Evolutionary conservation across 2,113 vertebrate genomes (phyloP).

Genomic region (Lepus timidus): DNA sequence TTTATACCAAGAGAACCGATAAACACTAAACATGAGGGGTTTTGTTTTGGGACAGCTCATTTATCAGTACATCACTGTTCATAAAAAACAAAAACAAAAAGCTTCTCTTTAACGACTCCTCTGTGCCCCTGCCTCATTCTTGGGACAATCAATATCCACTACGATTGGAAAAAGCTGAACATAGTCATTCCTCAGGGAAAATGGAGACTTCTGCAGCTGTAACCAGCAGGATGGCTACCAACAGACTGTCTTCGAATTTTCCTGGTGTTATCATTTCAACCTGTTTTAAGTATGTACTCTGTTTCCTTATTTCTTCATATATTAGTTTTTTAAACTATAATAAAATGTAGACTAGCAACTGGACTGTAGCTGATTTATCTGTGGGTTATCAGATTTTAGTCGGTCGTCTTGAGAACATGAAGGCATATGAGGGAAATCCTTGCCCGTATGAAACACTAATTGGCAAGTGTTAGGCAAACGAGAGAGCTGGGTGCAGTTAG

Average conservation of each 20-base stretch:
- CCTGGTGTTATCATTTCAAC: conserved; percentile 20
- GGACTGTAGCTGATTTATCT: conserved; percentile 9
- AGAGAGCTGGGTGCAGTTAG: neutral
- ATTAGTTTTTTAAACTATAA: conserved; percentile 54
- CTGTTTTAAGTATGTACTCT: neutral
- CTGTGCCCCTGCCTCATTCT: neutral
- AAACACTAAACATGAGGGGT: neutral
- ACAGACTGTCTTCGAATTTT: neutral
- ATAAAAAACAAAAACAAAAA: neutral
- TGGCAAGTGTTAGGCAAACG: neutral
- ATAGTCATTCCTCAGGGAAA: neutral
- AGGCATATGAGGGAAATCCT: neutral
- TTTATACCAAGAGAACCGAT: neutral
- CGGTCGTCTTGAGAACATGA: neutral
- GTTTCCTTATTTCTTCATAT: neutral
- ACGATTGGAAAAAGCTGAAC: neutral
- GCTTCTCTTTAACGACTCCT: neutral
- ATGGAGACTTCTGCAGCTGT: neutral
- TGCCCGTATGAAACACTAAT: neutral
- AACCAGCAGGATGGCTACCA: neutral
- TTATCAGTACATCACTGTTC: conserved; percentile 1
- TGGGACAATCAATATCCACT: neutral
- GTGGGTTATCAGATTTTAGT: neutral
- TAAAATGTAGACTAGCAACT: conserved; percentile 47
- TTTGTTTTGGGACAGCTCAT: neutral